Conservation (phyloP, 2,888 invertebrate genomes). For the Leucozona laternaria region DNA sequence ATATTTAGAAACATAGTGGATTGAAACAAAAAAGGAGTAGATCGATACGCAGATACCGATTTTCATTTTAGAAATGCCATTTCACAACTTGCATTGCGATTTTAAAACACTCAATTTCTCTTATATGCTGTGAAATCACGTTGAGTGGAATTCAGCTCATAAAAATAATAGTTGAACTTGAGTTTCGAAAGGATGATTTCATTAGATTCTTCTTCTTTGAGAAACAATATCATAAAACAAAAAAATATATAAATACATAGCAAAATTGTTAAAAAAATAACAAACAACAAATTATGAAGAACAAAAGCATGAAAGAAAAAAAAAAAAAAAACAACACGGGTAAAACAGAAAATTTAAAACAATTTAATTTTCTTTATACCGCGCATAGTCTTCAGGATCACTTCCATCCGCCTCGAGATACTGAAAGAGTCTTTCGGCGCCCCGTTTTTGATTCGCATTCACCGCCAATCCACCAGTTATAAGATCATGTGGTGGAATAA, state of each 20-base stretch:
- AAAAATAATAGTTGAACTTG: too few relatives aligned
- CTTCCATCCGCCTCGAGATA: constrained; percentile 91
- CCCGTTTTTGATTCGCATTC: constrained; percentile 84
- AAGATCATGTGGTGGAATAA: constrained; percentile 83
- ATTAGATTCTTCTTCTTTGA: not conserved
- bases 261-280: constrained; percentile 29
- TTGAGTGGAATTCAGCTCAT: too few relatives aligned
- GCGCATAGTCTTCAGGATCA: constrained; percentile 85
- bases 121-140: too few relatives aligned
- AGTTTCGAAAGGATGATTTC: not conserved
- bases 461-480: constrained; percentile 82
- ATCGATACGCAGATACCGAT: too few relatives aligned
- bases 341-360: constrained; percentile 76
- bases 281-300: not conserved
- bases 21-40: not conserved
- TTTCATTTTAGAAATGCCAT: too few relatives aligned
- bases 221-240: not conserved
- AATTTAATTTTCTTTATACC: constrained; percentile 79
- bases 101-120: too few relatives aligned
- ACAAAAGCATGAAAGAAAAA: constrained; percentile 12
- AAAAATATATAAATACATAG: not conserved
- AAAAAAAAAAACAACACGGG: constrained; percentile 18
- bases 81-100: too few relatives aligned
- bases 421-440: constrained; percentile 89
- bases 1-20: too few relatives aligned